Conservation (phyloP, 2,113 vertebrate genomes). For the Calidris pugnax region DNA sequence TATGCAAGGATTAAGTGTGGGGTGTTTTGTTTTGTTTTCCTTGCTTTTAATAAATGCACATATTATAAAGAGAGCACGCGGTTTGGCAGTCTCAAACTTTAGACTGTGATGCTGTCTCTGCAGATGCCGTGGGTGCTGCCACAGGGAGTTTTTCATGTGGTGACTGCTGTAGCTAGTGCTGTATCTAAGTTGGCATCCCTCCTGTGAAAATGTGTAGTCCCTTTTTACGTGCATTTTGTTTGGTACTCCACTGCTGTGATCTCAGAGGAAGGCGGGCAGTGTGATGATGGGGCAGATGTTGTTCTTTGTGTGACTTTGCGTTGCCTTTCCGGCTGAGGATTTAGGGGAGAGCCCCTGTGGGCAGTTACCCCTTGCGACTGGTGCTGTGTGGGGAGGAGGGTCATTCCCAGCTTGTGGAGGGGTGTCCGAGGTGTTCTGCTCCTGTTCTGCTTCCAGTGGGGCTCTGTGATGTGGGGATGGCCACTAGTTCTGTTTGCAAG, state of each 20-base stretch:
- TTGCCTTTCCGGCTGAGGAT: fast-evolving
- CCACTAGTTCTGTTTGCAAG: not conserved
- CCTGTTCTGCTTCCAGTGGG: not conserved
- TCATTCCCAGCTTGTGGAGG: not conserved
- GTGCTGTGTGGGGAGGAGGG: not conserved
- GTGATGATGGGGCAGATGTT: not conserved
- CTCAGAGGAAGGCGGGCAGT: fast-evolving
- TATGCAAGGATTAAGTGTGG: not conserved
- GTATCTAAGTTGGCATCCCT: not conserved
- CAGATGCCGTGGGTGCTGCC: not conserved
- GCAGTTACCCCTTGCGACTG: fast-evolving
- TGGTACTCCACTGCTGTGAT: fast-evolving
- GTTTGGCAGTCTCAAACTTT: not conserved
- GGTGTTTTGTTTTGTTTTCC: not conserved
- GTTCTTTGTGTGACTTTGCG: not conserved
- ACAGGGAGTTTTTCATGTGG: not conserved
- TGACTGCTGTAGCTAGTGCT: not conserved
- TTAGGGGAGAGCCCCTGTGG: not conserved
- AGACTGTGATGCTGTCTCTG: not conserved
- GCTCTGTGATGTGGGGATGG: not conserved
- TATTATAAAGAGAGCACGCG: not conserved
- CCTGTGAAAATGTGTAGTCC: not conserved
- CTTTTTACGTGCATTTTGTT: not conserved
- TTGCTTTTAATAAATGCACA: not conserved
- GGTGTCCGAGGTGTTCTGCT: not conserved